These are phyloP conservation scores for Lycorma delicatula DNA, from an alignment of 1,140 invertebrate genomes.

Conservation along the genomic window DNA sequence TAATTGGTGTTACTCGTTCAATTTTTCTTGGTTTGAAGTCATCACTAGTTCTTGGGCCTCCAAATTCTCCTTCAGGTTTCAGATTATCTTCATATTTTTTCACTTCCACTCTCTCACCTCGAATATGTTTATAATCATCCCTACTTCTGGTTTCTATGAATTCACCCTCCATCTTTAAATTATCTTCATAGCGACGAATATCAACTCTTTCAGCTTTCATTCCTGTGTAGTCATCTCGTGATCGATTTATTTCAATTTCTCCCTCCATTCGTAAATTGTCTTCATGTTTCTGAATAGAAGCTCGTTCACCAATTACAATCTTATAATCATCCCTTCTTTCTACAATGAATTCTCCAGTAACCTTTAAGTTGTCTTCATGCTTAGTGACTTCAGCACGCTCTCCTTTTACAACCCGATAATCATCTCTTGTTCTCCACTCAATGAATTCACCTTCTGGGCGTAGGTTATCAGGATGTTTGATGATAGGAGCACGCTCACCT, in stretches of 20 bases:
- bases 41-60: slow-evolving; percentile 36
- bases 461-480: slow-evolving; percentile 47
- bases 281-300: slow-evolving; percentile 39
- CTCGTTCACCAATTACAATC: slow-evolving; percentile 41
- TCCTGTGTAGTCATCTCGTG: slow-evolving; percentile 36
- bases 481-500: slow-evolving; percentile 32
- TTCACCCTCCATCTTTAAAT: slow-evolving; percentile 36
- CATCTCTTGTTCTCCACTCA: slow-evolving; percentile 34
- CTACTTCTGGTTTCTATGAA: slow-evolving; percentile 33
- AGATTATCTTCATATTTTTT: slow-evolving; percentile 45
- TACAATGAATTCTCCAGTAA: slow-evolving; percentile 58
- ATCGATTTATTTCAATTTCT: slow-evolving; percentile 43
- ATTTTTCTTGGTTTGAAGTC: slow-evolving; percentile 22
- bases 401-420: slow-evolving; percentile 36
- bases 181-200: slow-evolving; percentile 32
- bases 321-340: slow-evolving; percentile 37
- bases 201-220: slow-evolving; percentile 33
- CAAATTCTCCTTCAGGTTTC: slow-evolving; percentile 52
- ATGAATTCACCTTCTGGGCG: slow-evolving; percentile 47
- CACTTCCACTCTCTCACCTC: slow-evolving; percentile 37
- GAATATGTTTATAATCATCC: slow-evolving; percentile 26
- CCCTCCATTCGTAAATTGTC: slow-evolving; percentile 48
- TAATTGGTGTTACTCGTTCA: slow-evolving; percentile 30
- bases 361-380: slow-evolving; percentile 47
- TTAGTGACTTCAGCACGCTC: slow-evolving; percentile 50